Evolutionary conservation across 2,797 vertebrate species (phyloP), one percentile per base, ranked within the genome.

Genomic region (Sebastes cheni): DNA sequence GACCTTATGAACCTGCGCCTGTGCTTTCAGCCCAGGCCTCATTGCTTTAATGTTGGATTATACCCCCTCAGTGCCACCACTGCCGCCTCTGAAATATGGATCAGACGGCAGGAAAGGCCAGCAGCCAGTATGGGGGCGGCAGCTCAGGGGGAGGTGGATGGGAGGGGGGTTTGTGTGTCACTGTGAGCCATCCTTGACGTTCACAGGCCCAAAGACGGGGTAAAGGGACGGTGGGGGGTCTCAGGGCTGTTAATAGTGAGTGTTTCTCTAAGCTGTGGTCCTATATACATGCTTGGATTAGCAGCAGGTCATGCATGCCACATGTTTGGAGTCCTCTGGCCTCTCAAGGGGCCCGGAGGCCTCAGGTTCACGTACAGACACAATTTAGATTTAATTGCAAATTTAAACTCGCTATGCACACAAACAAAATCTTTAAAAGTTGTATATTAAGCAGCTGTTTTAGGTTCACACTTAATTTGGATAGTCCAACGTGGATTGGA

Each of bases 61-160:
- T 92, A 91, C 91, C 92, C 88, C 91, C 89, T 93, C 87, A 54
- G 91, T 90, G 92, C 77, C 91, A 92, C 87, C 87, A 78, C 88
- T 84, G 92, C 92, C 25, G 88, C 91, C 88, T 95, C 94, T 94
- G 93, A 94, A 95, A 95, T 93, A 93, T 92, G 93, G 93, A 95
- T 95, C 94, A 94, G 93, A 94, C 89, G 79, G 65, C 80, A 88
- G 90, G 87, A 94, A 95, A 95, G 94, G 94, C 92, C 94, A 95
- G 82, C 87, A 91, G 93, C 92, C 91, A 85, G 93, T 92, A 91
- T 92, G 93, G 93, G 92, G 92, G 85, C 87, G 39, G 88, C 80
- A 86, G 84, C 88, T 82, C 84, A 70, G 77, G 78, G 87, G 88
- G 88, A 72, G 86, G 85, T 74, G 70, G 80, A 82, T 76, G 80